Base-by-base conservation (phyloP, 2,797 vertebrate genomes). In the Macropodus opercularis region DNA sequence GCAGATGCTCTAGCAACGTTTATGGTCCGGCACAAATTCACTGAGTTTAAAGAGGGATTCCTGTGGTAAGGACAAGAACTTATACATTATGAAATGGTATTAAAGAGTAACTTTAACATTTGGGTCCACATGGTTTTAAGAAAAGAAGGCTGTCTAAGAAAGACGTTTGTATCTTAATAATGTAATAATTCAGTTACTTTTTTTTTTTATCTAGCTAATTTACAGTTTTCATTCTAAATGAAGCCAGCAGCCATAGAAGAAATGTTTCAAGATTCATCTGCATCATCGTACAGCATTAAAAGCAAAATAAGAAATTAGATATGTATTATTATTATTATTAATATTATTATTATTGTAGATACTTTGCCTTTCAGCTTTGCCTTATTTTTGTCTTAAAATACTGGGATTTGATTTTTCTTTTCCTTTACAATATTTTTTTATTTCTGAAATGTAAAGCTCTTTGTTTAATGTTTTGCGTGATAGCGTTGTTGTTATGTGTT, bases 1-100 rank as follows among this genome's bases (percentile, higher is more conserved):
- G 96, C 97, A 70, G 97, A 99, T 80, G 97, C 97, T 67, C 85
- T 99, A 65, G 95, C 97, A 3, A 93, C 95, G 26, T 99, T 98
- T 87, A 94, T 99, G 94, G 94, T 98, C 72, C 95, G 97, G 66
- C 95, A 99, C 90, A 96, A 95, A 90, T 98, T 98, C 92, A 95
- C 97, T 63, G 96, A 98, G 77, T 93, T 96, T 81, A 93, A 98
- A 9, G 96, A 96, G 66, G 96, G 94, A 90, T 98, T 93, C 81
- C 93, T 97, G 77, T 98, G 96, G 97, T 98, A 86, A 95, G 95
- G 68, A 11, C 40, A 47, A 27, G 12, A 54, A 18, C 13, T 1
- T 29, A 11, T 15, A 10, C 5, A 38, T 12, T 3, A n/a, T 4
- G n/a, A n/a, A n/a, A n/a, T n/a, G n/a, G n/a, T n/a, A n/a, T n/a